Evolutionary conservation across 2,888 invertebrate species (phyloP).

Genomic region (Mactromeris polynyma): DNA sequence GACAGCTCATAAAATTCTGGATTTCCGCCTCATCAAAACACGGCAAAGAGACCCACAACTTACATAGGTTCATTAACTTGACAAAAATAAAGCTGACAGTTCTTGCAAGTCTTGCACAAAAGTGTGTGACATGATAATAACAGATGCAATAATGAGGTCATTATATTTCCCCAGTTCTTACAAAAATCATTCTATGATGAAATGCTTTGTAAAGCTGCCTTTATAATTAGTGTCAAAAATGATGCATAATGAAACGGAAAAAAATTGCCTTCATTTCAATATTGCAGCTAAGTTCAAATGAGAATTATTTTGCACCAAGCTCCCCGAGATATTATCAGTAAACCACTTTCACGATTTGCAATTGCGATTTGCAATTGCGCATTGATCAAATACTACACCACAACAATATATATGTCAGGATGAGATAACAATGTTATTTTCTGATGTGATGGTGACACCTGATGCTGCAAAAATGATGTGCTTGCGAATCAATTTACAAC

Average conservation of each 20-base stretch:
- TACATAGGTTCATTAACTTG: neutral
- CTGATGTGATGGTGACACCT: neutral
- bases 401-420: neutral
- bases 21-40: too few relatives aligned
- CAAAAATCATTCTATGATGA: neutral
- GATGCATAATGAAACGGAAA: neutral
- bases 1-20: too few relatives aligned
- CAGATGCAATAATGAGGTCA: neutral
- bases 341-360: neutral
- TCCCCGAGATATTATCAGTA: neutral
- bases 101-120: neutral
- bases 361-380: neutral
- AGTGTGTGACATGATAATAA: neutral
- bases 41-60: neutral
- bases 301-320: neutral
- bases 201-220: neutral
- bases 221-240: neutral
- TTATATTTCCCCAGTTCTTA: neutral
- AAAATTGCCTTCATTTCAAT: neutral
- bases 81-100: neutral
- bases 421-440: neutral
- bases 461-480: neutral
- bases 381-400: neutral
- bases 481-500: neutral
- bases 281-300: neutral